Evolutionary conservation across 2,113 vertebrate genomes (phyloP).

Genomic region (Andinoacara biseriatus): DNA sequence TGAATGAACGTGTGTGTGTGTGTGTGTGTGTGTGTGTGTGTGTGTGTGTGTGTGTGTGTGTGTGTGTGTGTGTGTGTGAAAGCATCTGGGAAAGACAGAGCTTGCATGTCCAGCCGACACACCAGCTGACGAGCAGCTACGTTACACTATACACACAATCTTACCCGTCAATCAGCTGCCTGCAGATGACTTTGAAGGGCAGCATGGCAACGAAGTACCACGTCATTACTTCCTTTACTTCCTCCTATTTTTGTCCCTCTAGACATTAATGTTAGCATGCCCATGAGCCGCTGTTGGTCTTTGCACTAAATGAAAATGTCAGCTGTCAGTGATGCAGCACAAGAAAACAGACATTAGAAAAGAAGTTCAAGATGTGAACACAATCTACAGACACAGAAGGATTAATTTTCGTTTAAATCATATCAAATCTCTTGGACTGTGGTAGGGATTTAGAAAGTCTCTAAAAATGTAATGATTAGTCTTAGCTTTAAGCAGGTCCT

Average conservation of each 20-base stretch:
- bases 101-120: slow-evolving; percentile 60
- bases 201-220: neutral
- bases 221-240: neutral
- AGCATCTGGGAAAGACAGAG: slow-evolving; percentile 59
- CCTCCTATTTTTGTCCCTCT: neutral
- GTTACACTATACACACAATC: slow-evolving; percentile 36
- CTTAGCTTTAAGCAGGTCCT: slow-evolving; percentile 6
- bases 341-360: slow-evolving; percentile 9
- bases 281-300: slow-evolving; percentile 20
- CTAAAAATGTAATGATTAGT: slow-evolving; percentile 18
- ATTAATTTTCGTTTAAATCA: slow-evolving; percentile 8
- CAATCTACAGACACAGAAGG: neutral
- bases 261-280: neutral
- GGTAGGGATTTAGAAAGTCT: slow-evolving; percentile 21
- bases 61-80: slow-evolving; percentile 32
- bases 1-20: slow-evolving; percentile 56
- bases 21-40: slow-evolving; percentile 49
- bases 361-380: neutral
- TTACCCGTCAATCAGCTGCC: slow-evolving; percentile 55
- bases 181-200: slow-evolving; percentile 12
- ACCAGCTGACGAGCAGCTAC: slow-evolving; percentile 64
- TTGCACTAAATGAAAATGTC: slow-evolving; percentile 25
- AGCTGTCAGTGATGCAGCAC: slow-evolving; percentile 7
- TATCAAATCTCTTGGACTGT: slow-evolving; percentile 9
- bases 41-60: slow-evolving; percentile 28